phyloP scores from a whole-genome alignment of 2,888 invertebrate species.

The Apodemia zela region DNA sequence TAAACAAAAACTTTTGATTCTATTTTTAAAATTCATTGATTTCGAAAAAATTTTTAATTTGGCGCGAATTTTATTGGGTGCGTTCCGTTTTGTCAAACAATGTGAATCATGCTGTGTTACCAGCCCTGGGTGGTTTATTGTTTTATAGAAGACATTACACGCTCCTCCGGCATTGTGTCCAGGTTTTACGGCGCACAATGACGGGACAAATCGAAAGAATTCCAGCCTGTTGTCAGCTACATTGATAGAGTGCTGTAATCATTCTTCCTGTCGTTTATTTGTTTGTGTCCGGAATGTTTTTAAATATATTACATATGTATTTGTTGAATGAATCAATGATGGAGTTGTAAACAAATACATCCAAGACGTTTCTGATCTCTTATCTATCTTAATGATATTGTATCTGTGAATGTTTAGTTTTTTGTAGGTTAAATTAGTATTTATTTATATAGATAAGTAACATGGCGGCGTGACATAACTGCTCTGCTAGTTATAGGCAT shows the following conservation, averaged over 20 bases:
- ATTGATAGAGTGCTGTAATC: conserved; percentile 60
- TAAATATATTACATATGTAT: conserved; percentile 12
- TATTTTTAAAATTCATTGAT: conserved; percentile 37
- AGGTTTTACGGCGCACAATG: conserved; percentile 51
- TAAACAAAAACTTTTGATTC: neutral
- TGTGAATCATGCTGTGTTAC: conserved; percentile 33
- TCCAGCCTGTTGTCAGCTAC: conserved; percentile 53
- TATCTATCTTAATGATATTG: neutral
- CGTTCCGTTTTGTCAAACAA: conserved; percentile 38
- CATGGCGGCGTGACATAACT: too few relatives aligned
- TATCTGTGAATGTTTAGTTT: neutral
- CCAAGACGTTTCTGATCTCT: neutral
- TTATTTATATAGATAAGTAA: too few relatives aligned
- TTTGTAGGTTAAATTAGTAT: too few relatives aligned
- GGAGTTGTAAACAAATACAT: conserved; percentile 10
- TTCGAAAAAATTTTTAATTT: conserved; percentile 37
- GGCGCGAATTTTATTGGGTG: conserved; percentile 38
- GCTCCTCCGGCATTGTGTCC: conserved; percentile 48
- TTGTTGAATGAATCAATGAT: conserved; percentile 10
- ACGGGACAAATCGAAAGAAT: conserved; percentile 59
- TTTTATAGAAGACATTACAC: conserved; percentile 62
- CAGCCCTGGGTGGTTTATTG: conserved; percentile 69
- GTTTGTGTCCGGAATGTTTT: conserved; percentile 21
- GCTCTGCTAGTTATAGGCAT: too few relatives aligned
- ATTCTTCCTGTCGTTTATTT: conserved; percentile 63